These are phyloP conservation scores for Lutjanus argentimaculatus DNA, from an alignment of 2,797 vertebrate species.

Conservation along the genomic window DNA sequence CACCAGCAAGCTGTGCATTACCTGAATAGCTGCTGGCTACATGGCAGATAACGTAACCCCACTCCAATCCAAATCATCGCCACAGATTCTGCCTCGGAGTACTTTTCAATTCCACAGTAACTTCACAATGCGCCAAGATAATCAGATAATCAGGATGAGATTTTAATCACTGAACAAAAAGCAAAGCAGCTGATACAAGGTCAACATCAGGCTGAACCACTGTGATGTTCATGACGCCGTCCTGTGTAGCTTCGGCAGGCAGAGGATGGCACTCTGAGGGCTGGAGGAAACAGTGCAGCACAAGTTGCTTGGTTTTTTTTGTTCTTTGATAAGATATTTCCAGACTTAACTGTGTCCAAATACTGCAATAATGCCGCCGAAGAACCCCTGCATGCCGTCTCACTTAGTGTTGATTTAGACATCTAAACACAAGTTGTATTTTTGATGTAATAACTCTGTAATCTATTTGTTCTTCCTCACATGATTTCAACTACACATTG, in stretches of 20 bases:
- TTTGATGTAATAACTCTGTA: neutral
- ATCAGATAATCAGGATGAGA: constrained; percentile 2
- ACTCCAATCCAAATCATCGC: neutral
- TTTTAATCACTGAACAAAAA: constrained; percentile 7
- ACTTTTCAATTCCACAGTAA: neutral
- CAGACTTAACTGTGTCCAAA: neutral
- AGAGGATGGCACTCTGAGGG: neutral
- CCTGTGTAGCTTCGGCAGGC: neutral
- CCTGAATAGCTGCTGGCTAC: constrained; percentile 4
- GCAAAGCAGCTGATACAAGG: neutral
- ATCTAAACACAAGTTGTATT: neutral
- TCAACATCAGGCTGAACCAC: neutral
- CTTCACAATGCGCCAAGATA: neutral
- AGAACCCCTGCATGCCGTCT: neutral
- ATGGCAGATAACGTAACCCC: neutral
- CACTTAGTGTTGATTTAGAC: neutral
- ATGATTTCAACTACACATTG: no score
- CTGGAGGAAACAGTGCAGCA: neutral
- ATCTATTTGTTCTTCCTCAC: no score
- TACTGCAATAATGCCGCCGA: neutral
- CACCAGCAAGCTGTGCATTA: neutral
- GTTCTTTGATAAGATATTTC: neutral
- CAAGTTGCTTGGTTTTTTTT: neutral
- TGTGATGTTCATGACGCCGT: no score
- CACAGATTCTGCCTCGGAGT: neutral